Evolutionary conservation across 2,888 invertebrate genomes (phyloP), one percentile per base, ranked within the genome.

Genomic region (Synanthedon vespiformis): DNA sequence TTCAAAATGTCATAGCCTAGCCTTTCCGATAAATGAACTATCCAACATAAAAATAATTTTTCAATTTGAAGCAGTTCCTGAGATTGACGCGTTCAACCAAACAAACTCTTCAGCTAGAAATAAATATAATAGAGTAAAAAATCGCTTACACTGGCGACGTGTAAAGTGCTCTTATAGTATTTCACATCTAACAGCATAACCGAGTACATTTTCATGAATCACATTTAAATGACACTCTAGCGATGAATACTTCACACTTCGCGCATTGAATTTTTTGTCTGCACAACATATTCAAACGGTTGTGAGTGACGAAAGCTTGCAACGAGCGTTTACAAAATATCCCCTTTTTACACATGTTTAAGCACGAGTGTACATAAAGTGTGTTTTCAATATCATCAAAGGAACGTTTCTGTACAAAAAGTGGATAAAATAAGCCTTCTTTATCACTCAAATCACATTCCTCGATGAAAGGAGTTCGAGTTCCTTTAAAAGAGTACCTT

Each of bases 181-280:
- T 44, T 44, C 13, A 11, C n/a, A 13, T 3, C 44, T 13, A 44
- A 44, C 44, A 44, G 8, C 34, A 34, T 34, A 34, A 44, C 13
- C 52, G 58, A 61, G 65, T 63, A 68, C 68, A 68, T 72, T 70
- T 71, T 68, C 70, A 70, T 68, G 69, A 70, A 70, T 71, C 65
- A 67, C 67, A 70, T 72, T 70, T 66, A 66, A 69, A 73, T 64
- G 72, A 75, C 68, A 68, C 70, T 70, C 56, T 57, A 61, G 56
- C 62, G 67, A 68, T 70, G 70, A 73, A 73, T 70, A 67, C 70
- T 59, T 67, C 64, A 72, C 65, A 66, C 65, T 65, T 22, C 48
- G 55, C 53, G 57, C 58, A 63, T 64, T 71, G 63, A 74, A 73
- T 73, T 74, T 74, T 74, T 70, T 73, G 72, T 64, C 67, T 66